Evolutionary conservation across 2,888 invertebrate genomes (phyloP).

Genomic region (Thera obeliscata): DNA sequence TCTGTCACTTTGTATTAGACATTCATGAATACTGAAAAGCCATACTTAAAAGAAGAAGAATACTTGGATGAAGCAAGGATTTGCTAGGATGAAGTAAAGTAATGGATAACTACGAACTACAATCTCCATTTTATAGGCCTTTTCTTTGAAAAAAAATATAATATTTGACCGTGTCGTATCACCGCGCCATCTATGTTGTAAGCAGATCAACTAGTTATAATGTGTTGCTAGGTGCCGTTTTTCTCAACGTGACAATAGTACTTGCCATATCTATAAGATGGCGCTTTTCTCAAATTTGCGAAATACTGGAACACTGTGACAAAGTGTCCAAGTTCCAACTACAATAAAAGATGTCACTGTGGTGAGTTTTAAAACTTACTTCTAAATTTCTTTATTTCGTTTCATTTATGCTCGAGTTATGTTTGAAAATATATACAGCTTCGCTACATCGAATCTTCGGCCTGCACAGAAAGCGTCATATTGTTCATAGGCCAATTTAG

Average conservation of each 20-base stretch:
- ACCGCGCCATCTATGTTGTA: not conserved
- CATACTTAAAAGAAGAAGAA: too few species aligned
- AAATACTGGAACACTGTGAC: not conserved
- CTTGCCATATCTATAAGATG: not conserved
- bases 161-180: too few species aligned
- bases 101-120: too few species aligned
- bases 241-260: not conserved
- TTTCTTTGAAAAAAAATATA: too few species aligned
- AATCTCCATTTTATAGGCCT: too few species aligned
- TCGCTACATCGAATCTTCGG: slow-evolving; percentile 59
- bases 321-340: not conserved
- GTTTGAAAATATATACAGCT: slow-evolving; percentile 62
- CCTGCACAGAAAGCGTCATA: slow-evolving; percentile 61
- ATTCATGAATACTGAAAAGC: too few species aligned
- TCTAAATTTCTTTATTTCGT: slow-evolving; percentile 11
- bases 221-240: not conserved
- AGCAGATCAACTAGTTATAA: not conserved
- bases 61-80: too few species aligned
- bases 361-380: not conserved
- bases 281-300: not conserved
- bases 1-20: too few species aligned
- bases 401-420: slow-evolving; percentile 45
- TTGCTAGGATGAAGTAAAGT: too few species aligned
- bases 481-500: slow-evolving; percentile 67
- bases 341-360: slow-evolving; percentile 32